Conservation (phyloP, 2,113 vertebrate genomes). For the Tetrax tetrax region DNA sequence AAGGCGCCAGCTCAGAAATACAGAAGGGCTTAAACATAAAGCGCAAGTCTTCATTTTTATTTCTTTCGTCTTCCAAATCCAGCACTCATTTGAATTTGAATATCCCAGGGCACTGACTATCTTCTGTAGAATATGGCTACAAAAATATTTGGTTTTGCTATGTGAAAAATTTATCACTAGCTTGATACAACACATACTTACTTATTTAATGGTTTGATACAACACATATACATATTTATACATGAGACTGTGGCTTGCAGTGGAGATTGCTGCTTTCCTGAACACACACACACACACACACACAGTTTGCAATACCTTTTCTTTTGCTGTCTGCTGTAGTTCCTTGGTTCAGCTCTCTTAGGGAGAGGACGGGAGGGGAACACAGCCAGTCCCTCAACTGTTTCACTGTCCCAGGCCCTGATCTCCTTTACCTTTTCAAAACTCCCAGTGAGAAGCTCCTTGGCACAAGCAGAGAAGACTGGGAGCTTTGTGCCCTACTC, state of each 20-base stretch:
- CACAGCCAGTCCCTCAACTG: not conserved
- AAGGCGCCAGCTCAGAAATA: not conserved
- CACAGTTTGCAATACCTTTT: not conserved
- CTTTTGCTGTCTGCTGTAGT: not conserved
- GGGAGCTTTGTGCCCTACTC: not conserved
- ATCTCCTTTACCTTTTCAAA: not conserved
- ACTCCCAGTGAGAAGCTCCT: not conserved
- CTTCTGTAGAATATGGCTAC: not conserved
- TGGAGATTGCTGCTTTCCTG: not conserved
- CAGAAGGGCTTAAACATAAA: not conserved
- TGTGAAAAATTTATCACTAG: not conserved
- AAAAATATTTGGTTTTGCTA: not conserved
- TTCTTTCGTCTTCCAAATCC: not conserved
- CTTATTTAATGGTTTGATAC: not conserved
- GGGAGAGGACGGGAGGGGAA: not conserved
- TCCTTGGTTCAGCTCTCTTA: not conserved
- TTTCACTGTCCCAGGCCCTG: not conserved
- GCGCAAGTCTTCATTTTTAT: not conserved
- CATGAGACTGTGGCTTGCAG: not conserved
- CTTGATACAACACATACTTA: not conserved
- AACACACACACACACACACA: too few relatives aligned
- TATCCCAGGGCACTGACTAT: not conserved
- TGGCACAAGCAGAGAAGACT: not conserved
- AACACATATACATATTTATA: fast-evolving
- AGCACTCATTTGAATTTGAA: not conserved